Evolutionary conservation across 2,888 invertebrate species (phyloP).

Genomic region (Neelides folsomi): DNA sequence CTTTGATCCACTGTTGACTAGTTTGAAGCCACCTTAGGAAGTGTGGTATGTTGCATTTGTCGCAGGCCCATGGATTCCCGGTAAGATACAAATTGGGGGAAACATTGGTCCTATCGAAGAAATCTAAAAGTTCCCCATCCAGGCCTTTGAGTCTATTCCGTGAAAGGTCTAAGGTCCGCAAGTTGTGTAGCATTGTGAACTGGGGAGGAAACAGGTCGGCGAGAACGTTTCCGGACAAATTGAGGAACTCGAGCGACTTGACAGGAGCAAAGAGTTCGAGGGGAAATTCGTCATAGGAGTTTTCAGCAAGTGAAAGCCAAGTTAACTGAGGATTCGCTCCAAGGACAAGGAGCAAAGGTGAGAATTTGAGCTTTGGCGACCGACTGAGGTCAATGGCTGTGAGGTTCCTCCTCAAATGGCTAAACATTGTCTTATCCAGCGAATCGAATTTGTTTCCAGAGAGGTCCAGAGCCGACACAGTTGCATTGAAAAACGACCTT

Average conservation of each 20-base stretch:
- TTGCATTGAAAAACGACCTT: constrained; percentile 57
- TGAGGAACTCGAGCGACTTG: constrained; percentile 50
- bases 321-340: constrained; percentile 45
- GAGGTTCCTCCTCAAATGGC: constrained; percentile 28
- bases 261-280: constrained; percentile 47
- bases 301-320: constrained; percentile 48
- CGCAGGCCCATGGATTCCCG: constrained; percentile 57
- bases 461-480: constrained; percentile 55
- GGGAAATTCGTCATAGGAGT: constrained; percentile 47
- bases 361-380: constrained; percentile 39
- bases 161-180: constrained; percentile 57
- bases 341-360: constrained; percentile 41
- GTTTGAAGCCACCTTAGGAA: constrained; percentile 39
- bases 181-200: constrained; percentile 44
- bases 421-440: constrained; percentile 23
- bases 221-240: constrained; percentile 60
- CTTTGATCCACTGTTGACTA: constrained; percentile 18
- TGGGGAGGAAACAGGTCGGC: constrained; percentile 46
- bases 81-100: constrained; percentile 39
- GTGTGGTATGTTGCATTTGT: constrained; percentile 49
- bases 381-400: constrained; percentile 32
- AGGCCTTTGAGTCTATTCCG: constrained; percentile 55
- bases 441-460: constrained; percentile 47
- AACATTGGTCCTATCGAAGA: constrained; percentile 42
- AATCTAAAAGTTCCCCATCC: constrained; percentile 45